A percentile compares a stretch with the other conserved stretches of the same genome.
Evolutionary conservation across 1,140 invertebrate genomes (phyloP).

Genomic region (Adelges cooleyi): DNA sequence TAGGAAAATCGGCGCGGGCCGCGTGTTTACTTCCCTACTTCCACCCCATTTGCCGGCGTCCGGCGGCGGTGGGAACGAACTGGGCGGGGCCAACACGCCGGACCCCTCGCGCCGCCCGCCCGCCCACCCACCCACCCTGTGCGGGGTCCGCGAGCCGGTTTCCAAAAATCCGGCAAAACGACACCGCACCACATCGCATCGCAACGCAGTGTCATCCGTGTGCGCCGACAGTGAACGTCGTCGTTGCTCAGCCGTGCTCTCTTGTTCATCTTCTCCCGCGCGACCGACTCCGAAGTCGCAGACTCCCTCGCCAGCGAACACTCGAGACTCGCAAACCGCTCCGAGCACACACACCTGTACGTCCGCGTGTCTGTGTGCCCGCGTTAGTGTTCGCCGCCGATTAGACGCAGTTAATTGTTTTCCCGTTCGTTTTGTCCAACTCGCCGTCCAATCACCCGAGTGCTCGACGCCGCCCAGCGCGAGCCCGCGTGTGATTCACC

Average conservation of each 20-base stretch:
- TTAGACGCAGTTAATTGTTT: too few species aligned
- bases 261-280: background rate
- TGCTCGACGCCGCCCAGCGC: too few species aligned
- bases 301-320: too few species aligned
- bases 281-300: too few species aligned
- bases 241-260: background rate
- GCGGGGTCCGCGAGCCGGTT: slow-evolving; percentile 20
- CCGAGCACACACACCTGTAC: too few species aligned
- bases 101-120: slow-evolving; percentile 25
- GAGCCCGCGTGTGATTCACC: too few species aligned
- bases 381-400: too few species aligned
- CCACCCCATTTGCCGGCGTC: slow-evolving; percentile 20
- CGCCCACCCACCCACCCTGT: too few species aligned
- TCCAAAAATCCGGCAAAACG: slow-evolving; percentile 21
- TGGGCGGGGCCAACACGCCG: slow-evolving; percentile 15
- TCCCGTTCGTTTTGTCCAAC: too few species aligned
- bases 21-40: background rate
- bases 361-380: too few species aligned
- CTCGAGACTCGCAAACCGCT: too few species aligned
- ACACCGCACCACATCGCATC: background rate
- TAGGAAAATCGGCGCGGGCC: background rate
- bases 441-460: too few species aligned
- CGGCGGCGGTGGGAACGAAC: slow-evolving; percentile 22
- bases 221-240: background rate
- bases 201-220: slow-evolving; percentile 14